phyloP scores from a whole-genome alignment of 2,888 invertebrate genomes.

The Zhuqinia jingwanae region DNA sequence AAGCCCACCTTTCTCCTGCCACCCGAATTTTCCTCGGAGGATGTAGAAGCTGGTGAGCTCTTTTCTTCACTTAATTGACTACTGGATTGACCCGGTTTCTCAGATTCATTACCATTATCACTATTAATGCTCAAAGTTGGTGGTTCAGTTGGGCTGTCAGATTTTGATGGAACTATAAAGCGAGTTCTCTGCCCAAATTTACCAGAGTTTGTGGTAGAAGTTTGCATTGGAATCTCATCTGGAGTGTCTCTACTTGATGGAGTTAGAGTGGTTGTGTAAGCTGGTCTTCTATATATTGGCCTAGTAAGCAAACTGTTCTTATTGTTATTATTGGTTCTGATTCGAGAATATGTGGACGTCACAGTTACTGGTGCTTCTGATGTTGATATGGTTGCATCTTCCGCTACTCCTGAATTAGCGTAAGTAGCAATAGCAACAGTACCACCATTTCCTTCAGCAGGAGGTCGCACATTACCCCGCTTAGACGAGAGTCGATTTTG shows the following conservation, averaged over 20 bases:
- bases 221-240: not conserved
- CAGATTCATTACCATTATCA: constrained; percentile 23
- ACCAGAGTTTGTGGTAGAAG: not conserved
- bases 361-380: constrained; percentile 63
- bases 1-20: constrained; percentile 33
- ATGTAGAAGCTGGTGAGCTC: not conserved
- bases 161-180: constrained; percentile 21
- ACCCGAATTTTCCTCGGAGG: constrained; percentile 8
- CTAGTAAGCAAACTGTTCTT: constrained; percentile 30
- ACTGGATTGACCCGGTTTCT: constrained; percentile 56
- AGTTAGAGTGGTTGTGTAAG: constrained; percentile 5
- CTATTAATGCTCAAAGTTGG: not conserved
- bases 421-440: not conserved
- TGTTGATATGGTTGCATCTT: constrained; percentile 31
- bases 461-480: constrained; percentile 29
- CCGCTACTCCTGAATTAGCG: not conserved
- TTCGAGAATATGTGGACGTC: constrained; percentile 62
- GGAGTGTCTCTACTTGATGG: not conserved
- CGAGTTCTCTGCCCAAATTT: constrained; percentile 48
- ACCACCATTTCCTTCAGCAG: constrained; percentile 4
- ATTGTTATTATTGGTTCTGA: constrained; percentile 44
- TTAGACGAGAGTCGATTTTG: not conserved
- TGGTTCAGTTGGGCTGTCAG: constrained; percentile 10
- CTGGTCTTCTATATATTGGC: constrained; percentile 41
- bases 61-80: constrained; percentile 32